Conservation (phyloP, 2,888 invertebrate genomes). For the Ceratothoa steindachneri region DNA sequence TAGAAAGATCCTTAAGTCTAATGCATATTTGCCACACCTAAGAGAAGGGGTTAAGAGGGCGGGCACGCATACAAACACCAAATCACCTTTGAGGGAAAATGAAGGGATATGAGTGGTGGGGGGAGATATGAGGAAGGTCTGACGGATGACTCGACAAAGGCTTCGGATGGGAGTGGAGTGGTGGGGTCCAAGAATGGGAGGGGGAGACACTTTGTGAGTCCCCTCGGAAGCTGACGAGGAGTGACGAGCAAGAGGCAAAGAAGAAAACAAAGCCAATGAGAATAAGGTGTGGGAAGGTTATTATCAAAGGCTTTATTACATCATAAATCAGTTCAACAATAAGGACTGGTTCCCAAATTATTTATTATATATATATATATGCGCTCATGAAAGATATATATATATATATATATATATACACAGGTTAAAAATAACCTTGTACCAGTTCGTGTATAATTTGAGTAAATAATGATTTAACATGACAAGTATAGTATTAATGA, state of each 20-base stretch:
- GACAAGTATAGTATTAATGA: conserved; percentile 40
- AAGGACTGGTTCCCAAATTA: conserved; percentile 41
- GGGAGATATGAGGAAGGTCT: conserved; percentile 14
- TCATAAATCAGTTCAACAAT: conserved; percentile 41
- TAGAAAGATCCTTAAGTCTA: conserved; percentile 46
- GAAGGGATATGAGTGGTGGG: conserved; percentile 10
- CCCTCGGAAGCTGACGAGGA: neutral
- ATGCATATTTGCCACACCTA: conserved; percentile 48
- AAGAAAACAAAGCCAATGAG: conserved; percentile 8
- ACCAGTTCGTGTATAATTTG: conserved; percentile 41
- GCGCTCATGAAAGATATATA: neutral
- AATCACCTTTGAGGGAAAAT: conserved; percentile 27
- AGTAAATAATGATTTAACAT: conserved; percentile 38
- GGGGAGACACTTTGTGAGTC: conserved; percentile 13
- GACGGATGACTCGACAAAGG: conserved; percentile 5
- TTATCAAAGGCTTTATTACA: conserved; percentile 6
- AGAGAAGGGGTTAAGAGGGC: conserved; percentile 43
- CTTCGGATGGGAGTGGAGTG: conserved; percentile 3
- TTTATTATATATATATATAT: conserved; percentile 13
- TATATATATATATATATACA: neutral
- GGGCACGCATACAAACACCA: conserved; percentile 39
- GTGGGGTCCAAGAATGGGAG: neutral
- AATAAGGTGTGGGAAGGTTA: conserved; percentile 7
- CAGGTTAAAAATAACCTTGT: conserved; percentile 40
- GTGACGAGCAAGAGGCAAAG: neutral